Conservation (phyloP, 2,797 vertebrate genomes). For the Eptatretus atami region DNA sequence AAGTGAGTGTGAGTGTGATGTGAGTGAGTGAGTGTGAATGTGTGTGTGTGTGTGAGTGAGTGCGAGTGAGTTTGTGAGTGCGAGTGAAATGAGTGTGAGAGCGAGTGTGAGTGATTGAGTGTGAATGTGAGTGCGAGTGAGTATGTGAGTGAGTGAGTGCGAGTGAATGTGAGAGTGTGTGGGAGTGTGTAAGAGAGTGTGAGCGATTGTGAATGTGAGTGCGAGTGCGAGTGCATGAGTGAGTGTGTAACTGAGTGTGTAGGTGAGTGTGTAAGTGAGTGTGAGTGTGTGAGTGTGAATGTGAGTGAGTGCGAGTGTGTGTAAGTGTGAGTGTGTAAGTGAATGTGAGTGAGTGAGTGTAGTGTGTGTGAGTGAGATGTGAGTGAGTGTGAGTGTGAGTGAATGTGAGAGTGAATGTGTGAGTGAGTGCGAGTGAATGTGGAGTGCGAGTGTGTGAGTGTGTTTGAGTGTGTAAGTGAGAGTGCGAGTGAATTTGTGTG, state of each 20-base stretch:
- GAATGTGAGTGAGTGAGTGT: neutral
- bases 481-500: neutral
- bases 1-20: no score
- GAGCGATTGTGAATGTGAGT: neutral
- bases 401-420: neutral
- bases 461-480: neutral
- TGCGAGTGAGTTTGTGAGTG: neutral
- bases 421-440: neutral
- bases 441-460: neutral
- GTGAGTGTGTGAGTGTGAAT: neutral
- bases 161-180: no score
- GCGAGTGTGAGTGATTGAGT: neutral
- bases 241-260: neutral
- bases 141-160: no score
- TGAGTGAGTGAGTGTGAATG: no score
- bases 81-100: neutral
- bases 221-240: neutral
- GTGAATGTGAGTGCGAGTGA: no score
- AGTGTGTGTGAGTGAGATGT: neutral
- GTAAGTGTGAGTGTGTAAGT: neutral
- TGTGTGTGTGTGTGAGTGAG: neutral
- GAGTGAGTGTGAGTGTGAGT: neutral
- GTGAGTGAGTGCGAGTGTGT: neutral
- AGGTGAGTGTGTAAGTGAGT: neutral
- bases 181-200: neutral